phyloP scores from a whole-genome alignment of 2,888 invertebrate genomes.

The Strigamia crassipes region DNA sequence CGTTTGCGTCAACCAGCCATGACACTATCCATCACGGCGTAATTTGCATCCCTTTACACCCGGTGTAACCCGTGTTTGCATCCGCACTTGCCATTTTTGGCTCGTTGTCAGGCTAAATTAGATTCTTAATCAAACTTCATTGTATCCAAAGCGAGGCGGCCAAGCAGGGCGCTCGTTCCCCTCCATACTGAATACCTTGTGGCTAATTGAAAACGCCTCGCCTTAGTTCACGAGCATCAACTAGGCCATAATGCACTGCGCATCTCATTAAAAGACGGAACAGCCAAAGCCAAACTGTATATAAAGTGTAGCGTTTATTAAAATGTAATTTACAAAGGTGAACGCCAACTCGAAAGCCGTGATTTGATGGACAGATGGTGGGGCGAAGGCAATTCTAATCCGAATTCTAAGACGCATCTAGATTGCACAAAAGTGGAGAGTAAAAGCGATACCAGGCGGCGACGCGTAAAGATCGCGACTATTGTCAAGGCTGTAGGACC shows the following conservation, averaged over 20 bases:
- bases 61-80: not conserved
- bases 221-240: constrained; percentile 27
- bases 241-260: constrained; percentile 35
- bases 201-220: constrained; percentile 42
- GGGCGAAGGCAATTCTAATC: not conserved
- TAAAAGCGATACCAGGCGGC: constrained; percentile 13
- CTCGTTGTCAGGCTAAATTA: constrained; percentile 42
- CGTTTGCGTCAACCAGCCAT: not conserved
- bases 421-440: not conserved
- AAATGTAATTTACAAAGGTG: constrained; percentile 34
- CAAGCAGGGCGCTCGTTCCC: constrained; percentile 36
- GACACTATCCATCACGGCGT: not conserved
- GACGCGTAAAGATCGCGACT: not conserved
- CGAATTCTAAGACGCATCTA: not conserved
- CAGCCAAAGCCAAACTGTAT: not conserved
- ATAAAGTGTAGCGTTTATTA: constrained; percentile 13
- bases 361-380: constrained; percentile 26
- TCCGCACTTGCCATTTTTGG: not conserved
- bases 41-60: constrained; percentile 23
- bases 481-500: not conserved
- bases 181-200: constrained; percentile 31
- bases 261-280: constrained; percentile 32
- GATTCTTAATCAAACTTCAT: constrained; percentile 40
- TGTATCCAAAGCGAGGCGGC: constrained; percentile 40
- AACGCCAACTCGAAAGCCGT: not conserved